phyloP scores from a whole-genome alignment of 2,888 invertebrate genomes.

The Brachylomia viminalis region DNA sequence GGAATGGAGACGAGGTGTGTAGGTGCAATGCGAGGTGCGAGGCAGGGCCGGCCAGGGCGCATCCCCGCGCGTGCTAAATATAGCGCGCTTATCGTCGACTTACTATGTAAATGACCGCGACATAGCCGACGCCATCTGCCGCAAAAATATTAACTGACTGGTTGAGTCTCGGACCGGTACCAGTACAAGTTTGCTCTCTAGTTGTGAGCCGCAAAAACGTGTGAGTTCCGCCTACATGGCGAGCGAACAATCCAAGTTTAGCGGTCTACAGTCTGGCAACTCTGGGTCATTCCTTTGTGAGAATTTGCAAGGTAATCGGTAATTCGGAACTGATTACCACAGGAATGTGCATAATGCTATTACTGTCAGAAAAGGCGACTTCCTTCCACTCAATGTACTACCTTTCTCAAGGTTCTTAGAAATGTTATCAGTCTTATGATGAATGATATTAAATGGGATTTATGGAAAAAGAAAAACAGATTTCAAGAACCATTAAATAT shows the following conservation, averaged over 20 bases:
- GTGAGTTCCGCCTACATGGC: constrained; percentile 82
- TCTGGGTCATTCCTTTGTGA: constrained; percentile 24
- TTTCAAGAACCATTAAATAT: background rate
- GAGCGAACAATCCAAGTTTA: constrained; percentile 47
- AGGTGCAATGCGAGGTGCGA: constrained; percentile 79
- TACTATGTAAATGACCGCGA: constrained; percentile 90
- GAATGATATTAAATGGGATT: background rate
- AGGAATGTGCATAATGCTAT: background rate
- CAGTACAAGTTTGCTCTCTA: constrained; percentile 78
- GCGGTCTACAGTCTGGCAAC: constrained; percentile 32
- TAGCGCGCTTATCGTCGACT: constrained; percentile 89
- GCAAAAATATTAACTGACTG: constrained; percentile 85
- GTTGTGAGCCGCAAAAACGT: constrained; percentile 81
- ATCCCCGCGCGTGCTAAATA: constrained; percentile 87
- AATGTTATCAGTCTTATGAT: background rate
- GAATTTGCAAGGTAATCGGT: constrained; percentile 21
- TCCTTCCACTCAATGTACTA: background rate
- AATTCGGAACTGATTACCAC: constrained; percentile 2
- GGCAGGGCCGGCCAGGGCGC: constrained; percentile 73
- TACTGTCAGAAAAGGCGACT: background rate
- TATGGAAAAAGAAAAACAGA: background rate
- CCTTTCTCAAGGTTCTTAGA: background rate
- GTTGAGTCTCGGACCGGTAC: constrained; percentile 79
- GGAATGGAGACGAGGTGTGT: constrained; percentile 71
- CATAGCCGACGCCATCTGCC: constrained; percentile 86